Evolutionary conservation across 1,140 invertebrate genomes (phyloP), one percentile per base, ranked within the genome.

Genomic region (Eupristina koningsbergeri): DNA sequence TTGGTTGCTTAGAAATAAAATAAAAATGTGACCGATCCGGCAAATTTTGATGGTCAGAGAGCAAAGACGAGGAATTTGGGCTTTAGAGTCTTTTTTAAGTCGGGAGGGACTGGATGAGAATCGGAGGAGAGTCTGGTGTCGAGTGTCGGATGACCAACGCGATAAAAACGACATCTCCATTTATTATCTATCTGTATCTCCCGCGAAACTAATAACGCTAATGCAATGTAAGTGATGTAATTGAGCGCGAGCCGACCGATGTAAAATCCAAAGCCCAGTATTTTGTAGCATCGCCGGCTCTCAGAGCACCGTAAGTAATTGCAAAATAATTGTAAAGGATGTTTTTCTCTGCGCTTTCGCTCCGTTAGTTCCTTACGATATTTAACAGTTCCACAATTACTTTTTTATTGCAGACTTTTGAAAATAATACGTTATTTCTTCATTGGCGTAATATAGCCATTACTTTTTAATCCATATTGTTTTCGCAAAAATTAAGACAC

Each of bases 191-290:
- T 83, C 75, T 29, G 39, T 0, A 78, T 61, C 76, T 73, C 81
- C 69, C 76, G 50, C 87, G 78, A 81, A 76, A 85, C 87, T 90
- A 90, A 91, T 91, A 89, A 88, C 87, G 88, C 90, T 90, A 91
- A 88, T 87, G 87, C 84, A 87, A 86, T 88, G 87, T 87, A 88
- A 88, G 87, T 90, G 90, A 89, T 89, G 88, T 91, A 90, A 90
- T 91, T 89, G 82, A 79, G 67, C 47, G 50, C 74, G 75, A 39
- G 34, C 8, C 34, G 67, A 67, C 39, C 22, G 31, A 76, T 58
- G 81, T 82, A 53, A 78, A 83, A 71, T 7, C 26, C 11, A 26
- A 45, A 83, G 13, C 29, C 47, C 34, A 11, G 58, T 64, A 31
- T 64, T 63, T 63, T 29, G 50, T 34, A 61, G 36, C 39, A 13